Evolutionary conservation across 2,113 vertebrate genomes (phyloP).

Genomic region (Panthera uncia): DNA sequence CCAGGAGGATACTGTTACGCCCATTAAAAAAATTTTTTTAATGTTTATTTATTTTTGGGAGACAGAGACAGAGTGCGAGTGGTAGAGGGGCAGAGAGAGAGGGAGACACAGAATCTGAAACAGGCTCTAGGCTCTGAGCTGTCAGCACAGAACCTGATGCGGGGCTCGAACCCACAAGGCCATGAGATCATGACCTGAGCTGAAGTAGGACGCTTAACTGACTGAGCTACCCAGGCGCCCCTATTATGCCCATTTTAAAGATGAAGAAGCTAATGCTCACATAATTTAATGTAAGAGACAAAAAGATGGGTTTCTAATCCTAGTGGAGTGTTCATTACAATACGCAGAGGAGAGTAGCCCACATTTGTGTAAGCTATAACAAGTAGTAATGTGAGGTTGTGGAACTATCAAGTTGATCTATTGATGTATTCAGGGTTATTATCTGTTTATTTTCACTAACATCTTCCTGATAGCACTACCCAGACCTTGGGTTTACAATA

Average conservation of each 20-base stretch:
- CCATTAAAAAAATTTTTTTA: neutral
- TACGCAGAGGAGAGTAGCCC: neutral
- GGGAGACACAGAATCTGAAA: no score
- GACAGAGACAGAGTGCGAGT: no score
- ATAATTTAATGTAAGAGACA: neutral
- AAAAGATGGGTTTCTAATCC: neutral
- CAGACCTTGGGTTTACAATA: neutral
- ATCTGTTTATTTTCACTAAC: neutral
- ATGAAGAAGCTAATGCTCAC: neutral
- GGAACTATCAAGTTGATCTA: neutral
- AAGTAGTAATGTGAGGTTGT: neutral
- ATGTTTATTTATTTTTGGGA: no score
- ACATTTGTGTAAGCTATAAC: neutral
- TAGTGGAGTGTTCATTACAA: neutral
- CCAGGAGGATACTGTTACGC: neutral
- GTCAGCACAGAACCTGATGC: no score
- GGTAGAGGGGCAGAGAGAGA: no score
- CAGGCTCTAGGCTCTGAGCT: no score
- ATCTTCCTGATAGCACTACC: neutral
- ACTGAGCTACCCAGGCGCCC: no score
- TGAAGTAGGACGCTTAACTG: no score
- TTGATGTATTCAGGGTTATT: neutral
- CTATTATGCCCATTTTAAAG: neutral
- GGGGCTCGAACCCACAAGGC: no score
- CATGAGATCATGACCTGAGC: no score